Evolutionary conservation across 2,797 vertebrate genomes (phyloP).

Genomic region (Serranus cabrilla): DNA sequence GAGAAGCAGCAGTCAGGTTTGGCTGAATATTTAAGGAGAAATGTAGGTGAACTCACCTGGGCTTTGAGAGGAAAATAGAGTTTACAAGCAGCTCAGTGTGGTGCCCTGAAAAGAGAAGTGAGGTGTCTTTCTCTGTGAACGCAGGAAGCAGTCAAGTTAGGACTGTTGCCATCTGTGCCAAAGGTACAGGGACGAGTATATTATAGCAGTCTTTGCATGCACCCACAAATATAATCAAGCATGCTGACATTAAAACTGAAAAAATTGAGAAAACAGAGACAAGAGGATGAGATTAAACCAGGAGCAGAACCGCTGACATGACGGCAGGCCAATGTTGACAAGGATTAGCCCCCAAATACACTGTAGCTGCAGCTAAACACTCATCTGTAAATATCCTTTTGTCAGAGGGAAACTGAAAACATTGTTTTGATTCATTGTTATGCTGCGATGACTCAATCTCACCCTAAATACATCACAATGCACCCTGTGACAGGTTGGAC

Average conservation of each 20-base stretch:
- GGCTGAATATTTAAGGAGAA: slow-evolving; percentile 49
- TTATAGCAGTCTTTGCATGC: slow-evolving; percentile 13
- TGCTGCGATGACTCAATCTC: slow-evolving; percentile 10
- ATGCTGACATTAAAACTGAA: slow-evolving; percentile 12
- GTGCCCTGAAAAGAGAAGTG: slow-evolving; percentile 17
- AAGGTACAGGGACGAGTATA: background rate
- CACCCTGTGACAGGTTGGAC: slow-evolving; percentile 7
- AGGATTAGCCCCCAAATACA: slow-evolving; percentile 38
- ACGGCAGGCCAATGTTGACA: slow-evolving; percentile 28
- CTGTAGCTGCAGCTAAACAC: slow-evolving; percentile 21
- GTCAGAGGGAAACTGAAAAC: slow-evolving; percentile 10
- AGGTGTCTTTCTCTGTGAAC: slow-evolving; percentile 10
- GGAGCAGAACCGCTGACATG: slow-evolving; percentile 15
- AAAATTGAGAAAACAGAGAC: background rate
- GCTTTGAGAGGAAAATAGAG: slow-evolving; percentile 59
- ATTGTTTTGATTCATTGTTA: slow-evolving; percentile 5
- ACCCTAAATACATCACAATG: slow-evolving; percentile 19
- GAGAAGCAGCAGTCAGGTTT: slow-evolving; percentile 42
- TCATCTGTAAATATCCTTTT: slow-evolving; percentile 15
- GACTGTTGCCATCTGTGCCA: slow-evolving; percentile 18
- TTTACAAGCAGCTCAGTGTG: slow-evolving; percentile 42
- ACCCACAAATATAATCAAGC: background rate
- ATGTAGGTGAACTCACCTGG: slow-evolving; percentile 50
- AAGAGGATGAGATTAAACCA: slow-evolving; percentile 5
- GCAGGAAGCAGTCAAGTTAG: slow-evolving; percentile 34